Percentiles rank a stretch among this genome's conserved stretches.
Conservation (phyloP, 2,797 vertebrate genomes). For the Brachyalestes nurse region DNA sequence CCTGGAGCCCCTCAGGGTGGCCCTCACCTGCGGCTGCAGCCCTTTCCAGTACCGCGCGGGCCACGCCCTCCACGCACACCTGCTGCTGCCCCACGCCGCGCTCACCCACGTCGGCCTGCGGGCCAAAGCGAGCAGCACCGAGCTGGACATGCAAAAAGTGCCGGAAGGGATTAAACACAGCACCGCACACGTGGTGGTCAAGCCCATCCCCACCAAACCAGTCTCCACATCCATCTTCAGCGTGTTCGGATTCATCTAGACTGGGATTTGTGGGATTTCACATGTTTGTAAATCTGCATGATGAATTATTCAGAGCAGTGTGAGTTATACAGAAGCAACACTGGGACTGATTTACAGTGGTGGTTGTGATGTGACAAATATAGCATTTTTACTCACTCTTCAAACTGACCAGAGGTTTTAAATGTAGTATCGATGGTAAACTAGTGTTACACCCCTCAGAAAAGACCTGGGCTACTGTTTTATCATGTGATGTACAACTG, state of each 20-base stretch:
- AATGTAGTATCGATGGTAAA: too few species aligned
- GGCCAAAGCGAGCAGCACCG: conserved; percentile 76
- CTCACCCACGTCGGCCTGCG: conserved; percentile 80
- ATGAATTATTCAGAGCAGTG: not conserved
- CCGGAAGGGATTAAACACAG: conserved; percentile 81
- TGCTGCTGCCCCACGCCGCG: conserved; percentile 76
- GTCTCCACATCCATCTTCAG: conserved; percentile 89
- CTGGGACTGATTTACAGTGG: not conserved
- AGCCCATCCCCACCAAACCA: conserved; percentile 97
- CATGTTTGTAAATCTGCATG: not conserved
- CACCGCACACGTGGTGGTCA: conserved; percentile 88
- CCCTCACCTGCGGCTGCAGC: conserved; percentile 85
- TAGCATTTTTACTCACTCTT: too few species aligned
- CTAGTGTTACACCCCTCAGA: too few species aligned
- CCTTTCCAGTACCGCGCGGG: conserved; percentile 89
- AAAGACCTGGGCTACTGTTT: too few species aligned
- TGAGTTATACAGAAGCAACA: not conserved
- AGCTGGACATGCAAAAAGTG: conserved; percentile 69
- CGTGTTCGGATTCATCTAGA: conserved; percentile 92
- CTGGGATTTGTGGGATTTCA: not conserved
- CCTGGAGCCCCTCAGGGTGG: conserved; percentile 78
- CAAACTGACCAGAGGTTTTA: too few species aligned
- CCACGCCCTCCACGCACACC: conserved; percentile 80
- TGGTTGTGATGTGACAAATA: not conserved
- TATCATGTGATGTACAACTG: not conserved